Percentiles rank a stretch among this genome's conserved stretches.
These are phyloP conservation scores for Odontomyia ornata DNA, from an alignment of 2,888 invertebrate species.

Conservation along the genomic window DNA sequence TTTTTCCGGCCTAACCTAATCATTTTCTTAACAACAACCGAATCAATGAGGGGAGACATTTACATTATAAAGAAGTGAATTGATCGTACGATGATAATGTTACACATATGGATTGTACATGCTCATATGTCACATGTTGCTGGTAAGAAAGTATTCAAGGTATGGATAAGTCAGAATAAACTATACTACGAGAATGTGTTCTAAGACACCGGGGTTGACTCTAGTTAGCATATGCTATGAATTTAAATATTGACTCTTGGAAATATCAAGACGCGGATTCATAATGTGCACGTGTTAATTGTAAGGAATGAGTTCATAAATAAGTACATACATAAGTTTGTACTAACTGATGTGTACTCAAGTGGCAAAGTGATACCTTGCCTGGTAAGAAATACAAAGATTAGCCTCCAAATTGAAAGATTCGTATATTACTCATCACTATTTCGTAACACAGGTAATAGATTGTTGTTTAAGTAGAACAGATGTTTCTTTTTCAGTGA, in stretches of 20 bases:
- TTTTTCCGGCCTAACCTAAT: conserved; percentile 25
- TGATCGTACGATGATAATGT: conserved; percentile 16
- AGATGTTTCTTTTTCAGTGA: too few relatives aligned
- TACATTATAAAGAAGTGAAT: conserved; percentile 30
- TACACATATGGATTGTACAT: not conserved
- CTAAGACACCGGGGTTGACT: not conserved
- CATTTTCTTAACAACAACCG: conserved; percentile 13
- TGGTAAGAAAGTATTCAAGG: not conserved
- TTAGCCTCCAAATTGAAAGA: not conserved
- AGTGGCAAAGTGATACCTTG: too few relatives aligned
- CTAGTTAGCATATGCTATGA: conserved; percentile 19
- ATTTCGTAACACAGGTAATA: not conserved
- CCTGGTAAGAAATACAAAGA: too few relatives aligned
- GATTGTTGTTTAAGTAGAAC: too few relatives aligned
- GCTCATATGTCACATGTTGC: too few relatives aligned
- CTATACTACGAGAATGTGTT: not conserved
- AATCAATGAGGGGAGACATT: not conserved
- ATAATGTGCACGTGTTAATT: conserved; percentile 29
- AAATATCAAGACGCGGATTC: conserved; percentile 12
- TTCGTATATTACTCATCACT: not conserved
- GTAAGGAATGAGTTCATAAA: not conserved
- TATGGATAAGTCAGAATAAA: not conserved
- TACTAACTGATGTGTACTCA: not conserved
- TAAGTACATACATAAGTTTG: not conserved
- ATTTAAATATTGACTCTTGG: conserved; percentile 33